Evolutionary conservation across 2,888 invertebrate genomes (phyloP).

Genomic region (Callosobruchus maculatus): DNA sequence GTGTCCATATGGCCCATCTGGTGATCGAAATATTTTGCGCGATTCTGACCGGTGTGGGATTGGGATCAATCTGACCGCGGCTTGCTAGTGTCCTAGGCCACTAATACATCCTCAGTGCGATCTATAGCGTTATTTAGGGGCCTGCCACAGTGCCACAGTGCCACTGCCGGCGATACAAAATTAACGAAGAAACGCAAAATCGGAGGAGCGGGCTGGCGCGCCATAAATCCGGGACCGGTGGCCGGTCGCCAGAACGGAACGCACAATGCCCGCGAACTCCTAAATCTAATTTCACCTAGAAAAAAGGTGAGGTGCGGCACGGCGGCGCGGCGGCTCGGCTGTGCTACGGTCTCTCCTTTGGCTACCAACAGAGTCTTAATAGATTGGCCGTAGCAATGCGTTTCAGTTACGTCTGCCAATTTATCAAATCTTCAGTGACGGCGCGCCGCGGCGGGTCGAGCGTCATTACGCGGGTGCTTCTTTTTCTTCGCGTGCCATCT

Average conservation of each 20-base stretch:
- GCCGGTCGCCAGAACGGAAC: background rate
- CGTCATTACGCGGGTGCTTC: no score
- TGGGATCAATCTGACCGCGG: no score
- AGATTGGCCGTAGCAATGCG: background rate
- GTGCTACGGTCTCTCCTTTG: background rate
- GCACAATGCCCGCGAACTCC: background rate
- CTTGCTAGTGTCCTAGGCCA: no score
- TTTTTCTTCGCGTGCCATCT: no score
- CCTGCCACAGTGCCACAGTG: no score
- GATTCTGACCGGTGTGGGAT: no score
- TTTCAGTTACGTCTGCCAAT: background rate
- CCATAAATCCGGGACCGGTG: constrained; percentile 10
- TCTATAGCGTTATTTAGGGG: background rate
- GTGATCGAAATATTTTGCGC: no score
- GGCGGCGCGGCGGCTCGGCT: no score
- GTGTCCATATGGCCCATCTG: no score
- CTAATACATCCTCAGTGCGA: no score
- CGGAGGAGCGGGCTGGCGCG: constrained; percentile 1
- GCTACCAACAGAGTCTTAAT: background rate
- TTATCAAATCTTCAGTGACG: background rate
- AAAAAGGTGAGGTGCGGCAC: background rate
- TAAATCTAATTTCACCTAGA: background rate
- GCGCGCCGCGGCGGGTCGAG: background rate
- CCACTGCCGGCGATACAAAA: background rate
- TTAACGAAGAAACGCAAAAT: background rate